A percentile compares a stretch with the other conserved stretches of the same genome.
Conservation (phyloP, 2,888 invertebrate genomes). For the Eulithis testata region DNA sequence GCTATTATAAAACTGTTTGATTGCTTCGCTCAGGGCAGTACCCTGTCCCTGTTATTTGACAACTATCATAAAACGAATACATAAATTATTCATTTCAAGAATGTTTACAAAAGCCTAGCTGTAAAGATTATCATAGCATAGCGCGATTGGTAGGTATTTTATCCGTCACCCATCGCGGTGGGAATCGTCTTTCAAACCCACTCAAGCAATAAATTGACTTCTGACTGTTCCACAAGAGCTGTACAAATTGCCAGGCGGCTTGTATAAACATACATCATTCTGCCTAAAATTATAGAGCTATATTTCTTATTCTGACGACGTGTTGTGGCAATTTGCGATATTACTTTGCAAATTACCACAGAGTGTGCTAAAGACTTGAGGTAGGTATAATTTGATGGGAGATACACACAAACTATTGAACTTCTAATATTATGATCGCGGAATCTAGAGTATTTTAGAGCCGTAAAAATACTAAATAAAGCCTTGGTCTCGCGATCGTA, state of each 20-base stretch:
- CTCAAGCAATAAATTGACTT: conserved; percentile 29
- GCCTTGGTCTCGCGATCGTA: too few relatives aligned
- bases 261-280: conserved; percentile 13
- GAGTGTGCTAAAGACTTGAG: not conserved
- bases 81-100: not conserved
- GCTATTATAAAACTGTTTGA: too few relatives aligned
- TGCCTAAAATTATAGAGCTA: conserved; percentile 19
- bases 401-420: not conserved
- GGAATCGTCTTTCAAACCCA: conserved; percentile 23
- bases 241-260: conserved; percentile 19
- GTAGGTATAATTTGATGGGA: not conserved
- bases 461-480: too few relatives aligned
- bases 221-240: conserved; percentile 8
- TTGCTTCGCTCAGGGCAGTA: not conserved
- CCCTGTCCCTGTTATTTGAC: not conserved
- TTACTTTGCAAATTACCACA: conserved; percentile 1
- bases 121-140: not conserved
- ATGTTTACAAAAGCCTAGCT: not conserved
- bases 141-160: not conserved
- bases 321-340: conserved; percentile 1
- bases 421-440: too few relatives aligned
- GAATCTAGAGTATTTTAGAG: not conserved
- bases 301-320: conserved; percentile 12
- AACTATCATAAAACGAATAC: not conserved
- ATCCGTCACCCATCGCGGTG: conserved; percentile 5